Percentiles rank a stretch among this genome's conserved stretches.
Evolutionary conservation across 2,888 invertebrate species (phyloP).

Genomic region (Therioaphis trifolii): DNA sequence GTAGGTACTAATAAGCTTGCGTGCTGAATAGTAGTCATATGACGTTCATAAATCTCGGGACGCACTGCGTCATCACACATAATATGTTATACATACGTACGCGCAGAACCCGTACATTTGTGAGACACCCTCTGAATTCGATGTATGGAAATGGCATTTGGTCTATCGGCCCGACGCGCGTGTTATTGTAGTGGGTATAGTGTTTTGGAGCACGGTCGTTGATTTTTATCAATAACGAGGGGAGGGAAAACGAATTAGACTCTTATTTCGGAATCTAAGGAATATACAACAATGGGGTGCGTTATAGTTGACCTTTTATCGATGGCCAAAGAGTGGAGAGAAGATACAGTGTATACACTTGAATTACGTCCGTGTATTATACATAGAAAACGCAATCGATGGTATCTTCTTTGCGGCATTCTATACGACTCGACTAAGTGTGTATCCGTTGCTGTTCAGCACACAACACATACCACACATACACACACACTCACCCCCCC

Average conservation of each 20-base stretch:
- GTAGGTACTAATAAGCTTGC: too few relatives aligned
- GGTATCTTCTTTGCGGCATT: not conserved
- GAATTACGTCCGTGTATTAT: not conserved
- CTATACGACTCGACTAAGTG: not conserved
- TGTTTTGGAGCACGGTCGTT: slow-evolving; percentile 30
- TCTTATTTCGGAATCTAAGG: slow-evolving; percentile 31
- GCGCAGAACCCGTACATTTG: not conserved
- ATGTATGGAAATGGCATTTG: not conserved
- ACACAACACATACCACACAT: not conserved
- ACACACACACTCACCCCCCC: not conserved
- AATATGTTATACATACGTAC: not conserved
- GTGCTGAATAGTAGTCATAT: too few relatives aligned
- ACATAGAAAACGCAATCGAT: not conserved
- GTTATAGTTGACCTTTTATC: slow-evolving; percentile 47
- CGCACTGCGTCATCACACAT: too few relatives aligned
- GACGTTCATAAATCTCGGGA: too few relatives aligned
- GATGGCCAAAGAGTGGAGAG: slow-evolving; percentile 17
- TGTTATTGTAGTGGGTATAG: not conserved
- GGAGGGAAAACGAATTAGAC: slow-evolving; percentile 45
- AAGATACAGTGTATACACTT: slow-evolving; percentile 2
- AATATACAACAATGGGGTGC: slow-evolving; percentile 38
- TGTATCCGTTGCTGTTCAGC: not conserved
- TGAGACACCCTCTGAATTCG: not conserved
- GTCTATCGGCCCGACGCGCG: not conserved
- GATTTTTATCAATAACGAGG: slow-evolving; percentile 46